Evolutionary conservation across 2,888 invertebrate species (phyloP), one percentile per base, ranked within the genome.

Genomic region (Eugnorisma glareosa): DNA sequence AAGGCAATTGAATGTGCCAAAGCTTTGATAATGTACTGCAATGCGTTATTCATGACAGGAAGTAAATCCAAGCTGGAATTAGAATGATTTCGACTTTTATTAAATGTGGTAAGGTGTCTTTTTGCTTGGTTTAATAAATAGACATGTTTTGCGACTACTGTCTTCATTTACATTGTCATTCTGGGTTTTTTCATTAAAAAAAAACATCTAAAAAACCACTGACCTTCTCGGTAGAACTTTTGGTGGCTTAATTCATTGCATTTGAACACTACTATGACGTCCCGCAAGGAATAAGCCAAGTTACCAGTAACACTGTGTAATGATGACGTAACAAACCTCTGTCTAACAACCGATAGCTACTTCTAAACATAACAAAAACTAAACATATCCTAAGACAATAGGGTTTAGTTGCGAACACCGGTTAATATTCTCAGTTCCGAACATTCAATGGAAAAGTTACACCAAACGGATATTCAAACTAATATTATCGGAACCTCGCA

Each of bases 381-480:
- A 54, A n/a, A 11, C 11, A 5, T 54, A n/a, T 54, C 51, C 5
- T n/a, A 70, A n/a, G 6, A 31, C 5, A 35, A 13, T 70, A 40
- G 48, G n/a, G n/a, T n/a, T 45, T 75, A 35, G 43, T 24, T 79
- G 43, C 64, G 75, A 81, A 81, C 57, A 59, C 48, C 2, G 75
- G 72, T 68, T 75, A 64, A 83, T 64, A 37, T 57, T 64, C 73
- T 54, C 57, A 79, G 67, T 51, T 66, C 63, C 37, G 28, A 63
- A 69, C 61, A 57, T 45, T 54, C 40, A 74, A 61, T 74, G 59
- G n/a, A 40, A 77, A 80, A 85, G 73, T 83, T 87, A 82, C 75
- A 18, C 51, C 73, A 40, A 84, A 84, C 77, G 79, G 78, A 87
- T 86, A 84, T 86, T 86, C 85, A 86, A 85, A 81, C 75, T 77